Conservation (phyloP, 2,113 vertebrate species). For the Proteles cristata region DNA sequence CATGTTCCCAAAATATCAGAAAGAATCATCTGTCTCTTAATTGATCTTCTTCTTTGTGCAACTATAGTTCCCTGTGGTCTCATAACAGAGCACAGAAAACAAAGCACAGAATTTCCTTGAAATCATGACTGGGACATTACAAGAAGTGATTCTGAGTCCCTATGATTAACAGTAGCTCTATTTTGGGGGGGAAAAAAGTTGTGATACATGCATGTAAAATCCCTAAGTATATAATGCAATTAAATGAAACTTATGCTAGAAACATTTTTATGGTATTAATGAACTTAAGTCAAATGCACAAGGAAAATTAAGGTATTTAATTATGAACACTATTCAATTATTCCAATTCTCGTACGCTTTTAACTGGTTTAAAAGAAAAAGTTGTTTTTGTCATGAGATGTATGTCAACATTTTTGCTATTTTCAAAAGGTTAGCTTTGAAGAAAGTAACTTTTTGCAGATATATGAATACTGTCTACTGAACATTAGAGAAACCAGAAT, state of each 20-base stretch:
- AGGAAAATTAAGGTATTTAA: neutral
- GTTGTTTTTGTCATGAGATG: neutral
- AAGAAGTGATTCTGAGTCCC: neutral
- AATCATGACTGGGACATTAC: neutral
- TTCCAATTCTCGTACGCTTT: neutral
- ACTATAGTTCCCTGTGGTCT: neutral
- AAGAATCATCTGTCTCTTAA: neutral
- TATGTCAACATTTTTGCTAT: neutral
- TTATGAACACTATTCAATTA: neutral
- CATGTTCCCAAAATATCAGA: constrained; percentile 27
- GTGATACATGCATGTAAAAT: neutral
- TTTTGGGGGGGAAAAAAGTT: neutral
- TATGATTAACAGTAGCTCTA: neutral
- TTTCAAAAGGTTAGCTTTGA: neutral
- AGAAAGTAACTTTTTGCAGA: neutral
- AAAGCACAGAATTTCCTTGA: neutral
- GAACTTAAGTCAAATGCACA: neutral
- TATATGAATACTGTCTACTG: neutral
- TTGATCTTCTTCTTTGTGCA: constrained; percentile 7
- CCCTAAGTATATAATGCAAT: neutral
- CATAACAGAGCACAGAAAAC: neutral
- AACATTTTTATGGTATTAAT: neutral
- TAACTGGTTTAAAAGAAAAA: neutral
- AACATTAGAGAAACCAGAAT: neutral
- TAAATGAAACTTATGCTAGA: neutral